Conservation (phyloP, 2,888 invertebrate species). For the Ceramica pisi region DNA sequence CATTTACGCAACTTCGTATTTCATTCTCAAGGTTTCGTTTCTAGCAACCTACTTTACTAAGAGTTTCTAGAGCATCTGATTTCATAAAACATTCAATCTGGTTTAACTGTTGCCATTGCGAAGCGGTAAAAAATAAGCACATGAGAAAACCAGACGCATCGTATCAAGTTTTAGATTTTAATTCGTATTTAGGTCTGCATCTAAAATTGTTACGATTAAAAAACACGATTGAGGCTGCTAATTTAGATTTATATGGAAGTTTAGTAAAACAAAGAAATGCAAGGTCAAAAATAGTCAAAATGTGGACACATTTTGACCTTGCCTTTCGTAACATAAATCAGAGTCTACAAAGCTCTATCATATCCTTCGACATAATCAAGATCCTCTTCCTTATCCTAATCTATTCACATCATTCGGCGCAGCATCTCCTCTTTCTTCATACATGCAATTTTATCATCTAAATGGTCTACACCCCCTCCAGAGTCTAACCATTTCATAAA, state of each 20-base stretch:
- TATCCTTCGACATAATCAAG: too few species aligned
- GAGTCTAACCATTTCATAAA: too few species aligned
- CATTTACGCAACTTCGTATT: background rate
- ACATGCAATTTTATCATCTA: too few species aligned
- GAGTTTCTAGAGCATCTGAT: background rate
- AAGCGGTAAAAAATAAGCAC: constrained; percentile 11
- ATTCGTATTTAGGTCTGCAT: background rate
- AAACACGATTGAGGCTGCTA: background rate
- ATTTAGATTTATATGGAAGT: background rate
- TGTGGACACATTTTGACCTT: background rate
- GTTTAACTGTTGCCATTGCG: background rate
- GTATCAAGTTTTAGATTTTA: background rate
- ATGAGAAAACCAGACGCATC: background rate
- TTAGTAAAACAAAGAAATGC: too few species aligned
- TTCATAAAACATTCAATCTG: constrained; percentile 13
- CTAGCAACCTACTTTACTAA: background rate
- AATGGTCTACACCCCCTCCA: too few species aligned
- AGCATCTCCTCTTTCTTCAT: too few species aligned
- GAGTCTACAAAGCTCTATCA: too few species aligned
- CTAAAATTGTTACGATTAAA: background rate
- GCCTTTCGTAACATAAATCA: too few species aligned
- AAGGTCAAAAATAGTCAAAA: too few species aligned
- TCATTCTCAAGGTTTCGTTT: background rate
- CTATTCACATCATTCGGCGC: too few species aligned
- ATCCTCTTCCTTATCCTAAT: too few species aligned